Evolutionary conservation across 2,888 invertebrate genomes (phyloP).

Genomic region (Eumacrocentrus americanus): DNA sequence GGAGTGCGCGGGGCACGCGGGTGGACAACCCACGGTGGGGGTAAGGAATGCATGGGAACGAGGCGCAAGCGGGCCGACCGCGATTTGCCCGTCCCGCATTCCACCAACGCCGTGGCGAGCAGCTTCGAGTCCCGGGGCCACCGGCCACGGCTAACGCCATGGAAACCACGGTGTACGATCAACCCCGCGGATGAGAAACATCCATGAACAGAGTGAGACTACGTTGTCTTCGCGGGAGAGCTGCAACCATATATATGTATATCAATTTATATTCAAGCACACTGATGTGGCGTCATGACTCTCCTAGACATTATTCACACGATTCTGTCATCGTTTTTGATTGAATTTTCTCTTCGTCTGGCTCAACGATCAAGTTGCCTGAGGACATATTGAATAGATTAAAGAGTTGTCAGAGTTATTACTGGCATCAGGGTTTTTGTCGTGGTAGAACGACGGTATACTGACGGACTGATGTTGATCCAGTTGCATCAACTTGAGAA

Average conservation of each 20-base stretch:
- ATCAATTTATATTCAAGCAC: no score
- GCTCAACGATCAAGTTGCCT: not conserved
- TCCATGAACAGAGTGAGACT: constrained; percentile 30
- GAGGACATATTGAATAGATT: no score
- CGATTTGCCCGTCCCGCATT: constrained; percentile 57
- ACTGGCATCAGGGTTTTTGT: no score
- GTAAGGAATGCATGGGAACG: constrained; percentile 61
- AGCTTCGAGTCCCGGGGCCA: constrained; percentile 56
- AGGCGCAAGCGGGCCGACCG: constrained; percentile 60
- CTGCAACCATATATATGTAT: constrained; percentile 5
- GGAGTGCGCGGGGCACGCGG: constrained; percentile 35
- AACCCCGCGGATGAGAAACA: constrained; percentile 41
- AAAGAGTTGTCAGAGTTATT: no score
- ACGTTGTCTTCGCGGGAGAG: constrained; percentile 53
- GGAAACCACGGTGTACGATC: constrained; percentile 50
- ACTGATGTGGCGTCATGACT: not conserved
- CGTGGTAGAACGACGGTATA: no score
- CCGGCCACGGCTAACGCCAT: constrained; percentile 56
- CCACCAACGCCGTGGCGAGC: constrained; percentile 46
- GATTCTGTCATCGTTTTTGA: constrained; percentile 3
- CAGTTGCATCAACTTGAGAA: no score
- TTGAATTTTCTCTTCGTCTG: constrained; percentile 5
- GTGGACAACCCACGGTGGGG: constrained; percentile 47
- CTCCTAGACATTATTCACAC: constrained; percentile 10
- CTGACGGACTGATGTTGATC: no score